Base-by-base conservation (phyloP, 2,888 invertebrate genomes). In the Leptopilina syphax region DNA sequence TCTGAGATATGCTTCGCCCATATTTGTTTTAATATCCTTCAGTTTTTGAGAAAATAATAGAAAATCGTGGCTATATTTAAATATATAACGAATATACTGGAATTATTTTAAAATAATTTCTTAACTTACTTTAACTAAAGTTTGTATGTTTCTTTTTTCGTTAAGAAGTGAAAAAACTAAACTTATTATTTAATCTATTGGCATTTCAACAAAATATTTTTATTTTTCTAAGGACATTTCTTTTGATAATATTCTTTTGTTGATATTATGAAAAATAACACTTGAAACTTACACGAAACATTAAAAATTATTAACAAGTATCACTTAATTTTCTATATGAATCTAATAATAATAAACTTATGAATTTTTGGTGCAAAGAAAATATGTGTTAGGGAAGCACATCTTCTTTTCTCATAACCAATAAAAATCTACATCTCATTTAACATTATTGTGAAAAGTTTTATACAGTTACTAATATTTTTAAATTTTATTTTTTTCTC, bases 341-440 rank as follows among this genome's bases (percentile, higher is more conserved):
- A 63, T 63, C 63, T 70, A 50, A 50, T 50, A 50, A 50, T 47
- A 47, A 65, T 73, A 80, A 60, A 66, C 41, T 80, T 83, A 81
- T 68, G 76, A 70, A 77, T 84, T 84, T 84, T 82, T 82, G 81
- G 80, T 84, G 84, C 82, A 86, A 85, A 85, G 85, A 80, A 84
- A 83, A 80, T 84, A 83, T 77, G 81, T 85, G 80, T 83, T 67
- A 80, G 80, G 86, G 86, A 86, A 86, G 86, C 85, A 83, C 84
- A 83, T 82, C 80, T 81, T 83, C 63, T 79, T 54, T 50, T 54
- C 18, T 70, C 70, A 27, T 57, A 73, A 34, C 73, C 73, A 73
- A 73, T 73, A 73, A 73, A 73, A 73, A 73, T 73, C 34, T 57
- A 73, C n/a, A 73, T 57, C 57, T 73, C 34, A n/a, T n/a, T 34